These are phyloP conservation scores for Sycobia sp. DNA, from an alignment of 1,140 invertebrate species.

Conservation along the genomic window DNA sequence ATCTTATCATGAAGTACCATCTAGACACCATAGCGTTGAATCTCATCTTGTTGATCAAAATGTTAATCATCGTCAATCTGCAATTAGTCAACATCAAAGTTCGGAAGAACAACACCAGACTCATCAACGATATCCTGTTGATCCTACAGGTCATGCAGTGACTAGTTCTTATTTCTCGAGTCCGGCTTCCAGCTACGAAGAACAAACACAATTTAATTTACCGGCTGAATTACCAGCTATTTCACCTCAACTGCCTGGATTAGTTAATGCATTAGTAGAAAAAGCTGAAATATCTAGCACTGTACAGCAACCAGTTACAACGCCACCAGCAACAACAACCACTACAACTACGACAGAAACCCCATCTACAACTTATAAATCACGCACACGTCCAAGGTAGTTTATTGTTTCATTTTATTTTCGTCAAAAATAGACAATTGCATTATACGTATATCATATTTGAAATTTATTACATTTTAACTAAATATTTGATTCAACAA, in stretches of 20 bases:
- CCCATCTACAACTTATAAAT: slow-evolving; percentile 47
- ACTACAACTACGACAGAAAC: slow-evolving; percentile 45
- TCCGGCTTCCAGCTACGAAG: slow-evolving; percentile 39
- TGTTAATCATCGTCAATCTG: slow-evolving; percentile 40
- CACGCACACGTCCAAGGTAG: slow-evolving; percentile 49
- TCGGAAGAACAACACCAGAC: slow-evolving; percentile 33
- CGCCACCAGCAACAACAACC: slow-evolving; percentile 37
- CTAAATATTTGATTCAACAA: neutral
- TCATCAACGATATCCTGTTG: slow-evolving; percentile 34
- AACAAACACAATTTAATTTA: slow-evolving; percentile 51
- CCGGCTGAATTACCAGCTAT: slow-evolving; percentile 62
- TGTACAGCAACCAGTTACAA: slow-evolving; percentile 33
- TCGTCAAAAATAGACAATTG: neutral
- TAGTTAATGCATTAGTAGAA: slow-evolving; percentile 68
- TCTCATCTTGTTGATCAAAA: slow-evolving; percentile 47
- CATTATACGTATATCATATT: neutral
- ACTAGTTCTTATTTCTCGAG: slow-evolving; percentile 34
- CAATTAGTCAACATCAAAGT: slow-evolving; percentile 31
- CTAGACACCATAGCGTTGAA: slow-evolving; percentile 41
- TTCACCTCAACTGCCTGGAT: slow-evolving; percentile 63
- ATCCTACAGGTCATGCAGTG: slow-evolving; percentile 34
- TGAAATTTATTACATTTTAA: neutral
- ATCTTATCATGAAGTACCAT: slow-evolving; percentile 36
- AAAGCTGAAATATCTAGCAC: slow-evolving; percentile 39
- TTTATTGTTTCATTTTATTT: neutral